Conservation (phyloP, 2,797 vertebrate species). For the Sebastes miniatus region DNA sequence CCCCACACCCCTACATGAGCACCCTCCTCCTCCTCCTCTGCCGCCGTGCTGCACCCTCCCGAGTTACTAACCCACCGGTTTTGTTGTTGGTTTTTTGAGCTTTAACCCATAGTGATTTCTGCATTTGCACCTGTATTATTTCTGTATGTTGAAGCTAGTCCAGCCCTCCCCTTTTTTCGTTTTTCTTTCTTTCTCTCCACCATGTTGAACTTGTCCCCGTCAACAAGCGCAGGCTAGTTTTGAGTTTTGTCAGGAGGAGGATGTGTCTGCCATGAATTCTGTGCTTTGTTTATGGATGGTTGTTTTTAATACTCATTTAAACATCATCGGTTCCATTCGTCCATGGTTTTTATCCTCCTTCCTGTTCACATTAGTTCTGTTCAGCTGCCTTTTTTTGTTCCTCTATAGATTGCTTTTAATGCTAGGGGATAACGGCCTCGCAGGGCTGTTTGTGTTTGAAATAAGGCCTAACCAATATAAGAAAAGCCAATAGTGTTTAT, state of each 20-base stretch:
- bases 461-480: too few species aligned
- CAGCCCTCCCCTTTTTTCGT: neutral
- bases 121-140: conserved; percentile 64
- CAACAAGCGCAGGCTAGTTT: conserved; percentile 18
- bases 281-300: conserved; percentile 24
- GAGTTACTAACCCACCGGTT: conserved; percentile 69
- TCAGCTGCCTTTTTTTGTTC: neutral
- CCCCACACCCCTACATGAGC: conserved; percentile 7
- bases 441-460: neutral
- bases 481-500: neutral
- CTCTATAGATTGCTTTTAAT: conserved; percentile 3
- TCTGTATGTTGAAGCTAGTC: conserved; percentile 80
- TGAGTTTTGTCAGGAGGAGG: conserved; percentile 5
- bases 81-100: conserved; percentile 49
- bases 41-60: conserved; percentile 44
- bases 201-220: conserved; percentile 19
- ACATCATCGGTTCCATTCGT: conserved; percentile 20
- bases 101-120: conserved; percentile 61
- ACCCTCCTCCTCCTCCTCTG: neutral
- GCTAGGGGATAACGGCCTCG: neutral
- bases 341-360: conserved; percentile 7
- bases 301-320: conserved; percentile 23
- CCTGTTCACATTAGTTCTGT: conserved; percentile 3
- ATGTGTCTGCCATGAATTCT: conserved; percentile 25
- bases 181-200: neutral